These are phyloP conservation scores for Aldabrachelys gigantea DNA, from an alignment of 2,113 vertebrate species.

Conservation along the genomic window DNA sequence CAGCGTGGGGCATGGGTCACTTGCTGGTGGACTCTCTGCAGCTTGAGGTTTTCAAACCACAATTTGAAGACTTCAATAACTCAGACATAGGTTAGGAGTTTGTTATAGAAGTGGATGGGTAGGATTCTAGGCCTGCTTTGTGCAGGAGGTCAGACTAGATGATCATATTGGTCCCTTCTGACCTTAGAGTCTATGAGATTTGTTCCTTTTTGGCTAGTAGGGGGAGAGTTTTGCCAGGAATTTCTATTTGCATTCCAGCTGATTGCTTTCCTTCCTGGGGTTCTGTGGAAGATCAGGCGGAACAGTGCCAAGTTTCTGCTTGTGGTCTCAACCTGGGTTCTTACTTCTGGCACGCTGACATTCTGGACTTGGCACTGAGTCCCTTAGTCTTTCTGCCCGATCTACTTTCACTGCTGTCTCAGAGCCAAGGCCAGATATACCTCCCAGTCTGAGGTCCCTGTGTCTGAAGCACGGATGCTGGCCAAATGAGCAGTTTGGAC, in stretches of 20 bases:
- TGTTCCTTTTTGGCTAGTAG: background rate
- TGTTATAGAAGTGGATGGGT: too few relatives aligned
- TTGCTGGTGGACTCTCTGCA: too few relatives aligned
- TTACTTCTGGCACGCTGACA: slow-evolving; percentile 9
- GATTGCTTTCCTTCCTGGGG: slow-evolving; percentile 43
- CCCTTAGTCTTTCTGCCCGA: slow-evolving; percentile 17
- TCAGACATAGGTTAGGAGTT: too few relatives aligned
- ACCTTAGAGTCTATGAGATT: background rate
- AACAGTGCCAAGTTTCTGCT: rapidly evolving
- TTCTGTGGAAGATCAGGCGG: slow-evolving; percentile 41
- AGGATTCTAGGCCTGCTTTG: too few relatives aligned
- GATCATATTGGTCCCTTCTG: too few relatives aligned
- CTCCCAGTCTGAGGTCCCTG: background rate
- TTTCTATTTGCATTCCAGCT: slow-evolving; percentile 20
- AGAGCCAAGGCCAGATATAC: slow-evolving; percentile 18
- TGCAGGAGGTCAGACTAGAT: too few relatives aligned
- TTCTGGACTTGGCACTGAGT: slow-evolving; percentile 23
- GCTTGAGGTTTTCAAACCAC: too few relatives aligned
- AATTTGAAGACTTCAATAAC: too few relatives aligned
- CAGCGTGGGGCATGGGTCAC: too few relatives aligned
- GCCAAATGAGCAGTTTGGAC: background rate
- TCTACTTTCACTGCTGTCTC: slow-evolving; percentile 31
- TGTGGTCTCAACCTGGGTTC: slow-evolving; percentile 35
- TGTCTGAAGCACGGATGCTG: background rate
- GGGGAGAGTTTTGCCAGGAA: background rate